phyloP scores from a whole-genome alignment of 2,888 invertebrate genomes.

The Diachrysia chrysitis region DNA sequence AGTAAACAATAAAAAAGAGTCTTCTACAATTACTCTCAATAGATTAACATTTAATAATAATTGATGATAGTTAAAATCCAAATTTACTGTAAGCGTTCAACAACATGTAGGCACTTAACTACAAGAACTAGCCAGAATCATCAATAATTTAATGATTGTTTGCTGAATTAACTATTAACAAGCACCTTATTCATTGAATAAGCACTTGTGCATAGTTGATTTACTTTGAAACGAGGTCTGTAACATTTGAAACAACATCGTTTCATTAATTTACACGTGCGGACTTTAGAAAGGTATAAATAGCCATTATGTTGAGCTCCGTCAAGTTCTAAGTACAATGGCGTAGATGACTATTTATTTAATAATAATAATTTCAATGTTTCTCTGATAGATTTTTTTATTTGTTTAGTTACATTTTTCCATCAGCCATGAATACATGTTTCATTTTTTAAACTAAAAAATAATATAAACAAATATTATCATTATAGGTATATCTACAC shows the following conservation, averaged over 20 bases:
- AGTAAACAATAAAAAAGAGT: neutral
- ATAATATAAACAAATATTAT: too few species aligned
- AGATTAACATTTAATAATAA: neutral
- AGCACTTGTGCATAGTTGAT: conserved; percentile 2
- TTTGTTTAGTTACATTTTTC: too few species aligned
- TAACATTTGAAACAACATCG: conserved; percentile 1
- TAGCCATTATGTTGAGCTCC: neutral
- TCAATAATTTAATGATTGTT: conserved; percentile 5
- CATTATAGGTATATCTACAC: too few species aligned
- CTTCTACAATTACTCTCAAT: neutral
- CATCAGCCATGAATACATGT: too few species aligned
- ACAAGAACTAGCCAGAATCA: neutral
- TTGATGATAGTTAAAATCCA: neutral
- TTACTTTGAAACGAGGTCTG: neutral
- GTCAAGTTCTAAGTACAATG: neutral
- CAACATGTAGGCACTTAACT: neutral
- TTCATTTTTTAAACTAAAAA: too few species aligned
- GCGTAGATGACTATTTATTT: too few species aligned
- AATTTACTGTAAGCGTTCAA: neutral
- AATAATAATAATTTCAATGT: too few species aligned
- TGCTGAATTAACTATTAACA: conserved; percentile 2
- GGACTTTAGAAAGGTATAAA: neutral
- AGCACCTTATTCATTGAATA: conserved; percentile 6
- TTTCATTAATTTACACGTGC: conserved; percentile 3
- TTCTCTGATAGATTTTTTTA: too few species aligned